These are phyloP conservation scores for Heliconius nattereri DNA, from an alignment of 1,140 invertebrate genomes.

Conservation along the genomic window DNA sequence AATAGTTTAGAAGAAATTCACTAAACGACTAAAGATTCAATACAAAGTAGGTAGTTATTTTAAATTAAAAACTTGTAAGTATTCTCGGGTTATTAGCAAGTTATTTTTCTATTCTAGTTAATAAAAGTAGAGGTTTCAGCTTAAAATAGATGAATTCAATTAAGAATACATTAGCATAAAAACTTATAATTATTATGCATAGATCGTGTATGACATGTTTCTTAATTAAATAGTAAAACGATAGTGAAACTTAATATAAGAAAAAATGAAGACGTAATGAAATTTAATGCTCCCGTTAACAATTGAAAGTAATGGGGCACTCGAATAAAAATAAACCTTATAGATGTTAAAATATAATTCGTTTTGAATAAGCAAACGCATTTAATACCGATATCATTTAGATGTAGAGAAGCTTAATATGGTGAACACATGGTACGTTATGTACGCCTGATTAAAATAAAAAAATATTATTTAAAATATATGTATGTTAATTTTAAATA, in stretches of 20 bases:
- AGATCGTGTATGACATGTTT: background rate
- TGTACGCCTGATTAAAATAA: too few relatives aligned
- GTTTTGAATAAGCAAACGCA: background rate
- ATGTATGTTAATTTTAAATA: too few relatives aligned
- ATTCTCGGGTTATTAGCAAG: too few relatives aligned
- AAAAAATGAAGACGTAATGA: conserved; percentile 39
- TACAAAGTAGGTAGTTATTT: too few relatives aligned
- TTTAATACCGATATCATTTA: background rate
- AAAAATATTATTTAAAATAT: too few relatives aligned
- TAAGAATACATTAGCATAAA: too few relatives aligned
- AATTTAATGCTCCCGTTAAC: conserved; percentile 38
- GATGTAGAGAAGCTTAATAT: conserved; percentile 5
- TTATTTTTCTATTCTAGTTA: too few relatives aligned
- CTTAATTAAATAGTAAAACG: conserved; percentile 31
- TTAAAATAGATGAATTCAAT: too few relatives aligned
- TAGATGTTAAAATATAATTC: background rate
- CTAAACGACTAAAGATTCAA: too few relatives aligned
- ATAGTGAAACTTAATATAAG: conserved; percentile 18
- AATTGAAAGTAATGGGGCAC: conserved; percentile 28
- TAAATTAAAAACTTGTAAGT: too few relatives aligned
- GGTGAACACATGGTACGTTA: conserved; percentile 9
- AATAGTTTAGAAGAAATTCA: too few relatives aligned
- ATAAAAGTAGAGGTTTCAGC: too few relatives aligned
- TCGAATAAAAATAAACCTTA: background rate
- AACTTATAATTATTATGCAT: background rate